Evolutionary conservation across 2,113 vertebrate genomes (phyloP), one percentile per base, ranked within the genome.

Genomic region (Petromus typicus): DNA sequence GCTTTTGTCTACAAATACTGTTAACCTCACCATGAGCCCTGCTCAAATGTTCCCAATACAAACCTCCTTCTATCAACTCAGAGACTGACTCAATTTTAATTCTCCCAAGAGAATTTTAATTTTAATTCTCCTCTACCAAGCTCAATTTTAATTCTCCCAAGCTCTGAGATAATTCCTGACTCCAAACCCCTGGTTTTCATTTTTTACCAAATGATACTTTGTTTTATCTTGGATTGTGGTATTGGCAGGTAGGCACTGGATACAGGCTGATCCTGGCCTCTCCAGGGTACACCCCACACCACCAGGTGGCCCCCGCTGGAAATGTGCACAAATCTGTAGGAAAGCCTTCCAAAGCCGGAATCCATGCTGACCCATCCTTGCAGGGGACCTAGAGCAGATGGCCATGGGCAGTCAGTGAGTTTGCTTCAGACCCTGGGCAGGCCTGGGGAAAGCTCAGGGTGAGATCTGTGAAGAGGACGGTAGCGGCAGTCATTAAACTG

Each of bases 181-280:
- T 2, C 45, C 22, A 54, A 22, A 13, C n/a, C 64, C 1, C 0
- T 17, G 22, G 59, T 54, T 22, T 71, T 89, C 80, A 61, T 23
- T 90, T 78, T 27, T 92, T 66, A 34, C 37, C 27, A 59, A 86
- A 51, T 86, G 32, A 59, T 23, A 4, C 54, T 94, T 76, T 51
- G 20, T 75, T 54, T 22, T 45, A n/a, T 30, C 73, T 82, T 78
- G 69, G 34, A 66, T 56, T 57, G 73, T 37, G 32, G 40, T 48
- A 63, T 23, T 16, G 56, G 51, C 40, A 86, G n/a, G 51, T 56
- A 67, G 17, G n/a, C 16, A 10, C 79, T 88, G n/a, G 61, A 40
- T 25, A 11, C 1, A 27, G 37, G 51, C 27, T 20, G 2, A 48
- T n/a, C n/a, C 51, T 1, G 1, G 84, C 45, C 2, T 0, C 18